Base-by-base conservation (phyloP, 2,888 invertebrate genomes). In the Athetis lepigone region DNA sequence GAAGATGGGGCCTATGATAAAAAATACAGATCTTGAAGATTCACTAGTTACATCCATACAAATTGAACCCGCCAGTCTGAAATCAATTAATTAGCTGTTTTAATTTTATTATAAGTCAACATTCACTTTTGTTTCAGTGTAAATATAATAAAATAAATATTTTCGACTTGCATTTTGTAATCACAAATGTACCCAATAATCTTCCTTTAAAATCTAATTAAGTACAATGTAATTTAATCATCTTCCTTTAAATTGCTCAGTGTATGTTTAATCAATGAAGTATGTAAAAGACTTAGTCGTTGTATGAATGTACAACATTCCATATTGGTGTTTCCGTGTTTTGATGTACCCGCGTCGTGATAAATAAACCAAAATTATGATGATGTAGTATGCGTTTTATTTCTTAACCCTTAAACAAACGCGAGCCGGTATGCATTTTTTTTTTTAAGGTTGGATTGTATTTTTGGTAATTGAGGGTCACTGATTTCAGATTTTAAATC, bases 291-390 rank as follows among this genome's bases (percentile, higher is more conserved):
- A 77, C 72, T 67, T 57, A 21, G 75, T 64, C 65, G 81, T 84
- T 84, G 81, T 76, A 76, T 70, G 13, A 29, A 52, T 69, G 66
- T 85, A 82, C 83, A 83, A 77, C 82, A 88, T 89, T 89, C 85
- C 85, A 85, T 82, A 70, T 81, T 62, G 82, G 75, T 86, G 77
- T 82, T 76, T 81, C 61, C 81, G 75, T 86, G 77, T 82, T 76
- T 82, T 76, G 80, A 75, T 86, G 84, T 77, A 82, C 70, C 76
- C 70, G 61, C 62, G 69, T 82, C 86, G 91, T 92, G 92, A 92
- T 92, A 91, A 90, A 88, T 91, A 92, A 91, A 92, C 91, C 92
- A 92, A 67, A 67, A 91, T 91, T 88, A 92, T 87, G 85, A 75
- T 69, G 54, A 75, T 72, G 23, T 16, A 60, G 49, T 56, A 39